A percentile compares a stretch with the other conserved stretches of the same genome.
phyloP scores from a whole-genome alignment of 2,113 vertebrate species.

The Pongo pygmaeus region DNA sequence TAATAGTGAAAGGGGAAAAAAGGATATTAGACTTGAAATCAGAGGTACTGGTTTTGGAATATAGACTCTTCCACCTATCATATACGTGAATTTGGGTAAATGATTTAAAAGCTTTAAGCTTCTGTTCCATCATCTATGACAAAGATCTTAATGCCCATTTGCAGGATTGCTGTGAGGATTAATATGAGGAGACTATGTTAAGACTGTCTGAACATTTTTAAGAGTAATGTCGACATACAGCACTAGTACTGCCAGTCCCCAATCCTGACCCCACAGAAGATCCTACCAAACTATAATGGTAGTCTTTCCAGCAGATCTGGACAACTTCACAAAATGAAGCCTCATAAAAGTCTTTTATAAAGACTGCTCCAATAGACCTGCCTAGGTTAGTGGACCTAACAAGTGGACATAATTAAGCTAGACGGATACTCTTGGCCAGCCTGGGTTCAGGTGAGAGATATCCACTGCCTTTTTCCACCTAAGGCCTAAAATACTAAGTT shows the following conservation, averaged over 20 bases:
- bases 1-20: neutral
- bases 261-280: neutral
- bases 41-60: neutral
- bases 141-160: neutral
- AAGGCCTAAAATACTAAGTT: neutral
- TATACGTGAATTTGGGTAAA: neutral
- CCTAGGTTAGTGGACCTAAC: neutral
- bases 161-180: neutral
- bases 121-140: neutral
- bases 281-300: neutral
- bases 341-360: neutral
- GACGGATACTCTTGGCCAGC: neutral
- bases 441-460: neutral
- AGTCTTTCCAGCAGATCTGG: neutral
- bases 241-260: neutral
- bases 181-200: neutral
- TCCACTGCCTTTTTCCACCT: too few relatives aligned
- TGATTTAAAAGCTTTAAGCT: neutral
- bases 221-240: neutral
- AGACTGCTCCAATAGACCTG: neutral
- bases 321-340: neutral
- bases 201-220: neutral
- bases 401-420: too few relatives aligned
- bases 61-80: neutral
- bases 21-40: neutral